Evolutionary conservation across 64 coral and sea anemone species (phyloP).

Genomic region (Astreopora myriophthalma): DNA sequence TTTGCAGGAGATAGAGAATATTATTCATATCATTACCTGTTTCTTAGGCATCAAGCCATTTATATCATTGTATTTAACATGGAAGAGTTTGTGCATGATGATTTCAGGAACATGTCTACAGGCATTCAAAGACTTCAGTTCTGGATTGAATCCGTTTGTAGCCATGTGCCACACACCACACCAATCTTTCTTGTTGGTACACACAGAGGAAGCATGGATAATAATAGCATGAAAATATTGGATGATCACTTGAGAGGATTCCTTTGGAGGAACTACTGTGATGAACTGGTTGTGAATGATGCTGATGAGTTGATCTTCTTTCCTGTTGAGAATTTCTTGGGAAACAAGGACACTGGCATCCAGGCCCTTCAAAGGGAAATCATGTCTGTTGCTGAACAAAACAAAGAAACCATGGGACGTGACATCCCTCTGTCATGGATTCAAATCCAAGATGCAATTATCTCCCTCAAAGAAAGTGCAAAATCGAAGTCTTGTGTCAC

Average conservation of each 20-base stretch:
- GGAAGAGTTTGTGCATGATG: neutral
- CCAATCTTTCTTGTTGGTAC: conserved; percentile 72
- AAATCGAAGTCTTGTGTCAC: conserved; percentile 21
- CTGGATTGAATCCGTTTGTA: conserved; percentile 54
- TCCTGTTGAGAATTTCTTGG: conserved; percentile 63
- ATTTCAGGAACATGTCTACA: neutral
- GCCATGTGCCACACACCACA: conserved; percentile 35
- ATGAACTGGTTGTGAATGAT: conserved; percentile 35
- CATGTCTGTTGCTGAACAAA: conserved; percentile 23
- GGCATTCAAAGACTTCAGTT: conserved; percentile 29
- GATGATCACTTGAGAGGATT: conserved; percentile 5
- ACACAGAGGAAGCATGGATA: conserved; percentile 34
- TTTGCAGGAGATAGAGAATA: conserved; percentile 78
- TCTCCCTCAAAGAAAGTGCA: neutral
- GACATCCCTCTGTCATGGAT: conserved; percentile 74
- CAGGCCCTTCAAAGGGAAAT: conserved; percentile 33
- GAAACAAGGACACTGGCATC: conserved; percentile 37
- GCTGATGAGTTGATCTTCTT: conserved; percentile 31
- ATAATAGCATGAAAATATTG: neutral
- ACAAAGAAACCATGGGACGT: neutral
- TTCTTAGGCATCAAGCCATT: conserved; percentile 45
- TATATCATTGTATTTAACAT: conserved; percentile 76
- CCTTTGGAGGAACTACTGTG: conserved; percentile 40
- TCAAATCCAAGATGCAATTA: conserved; percentile 69
- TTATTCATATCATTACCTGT: conserved; percentile 65